phyloP scores from a whole-genome alignment of 1,140 invertebrate species.

The Dufourea novaeangliae region DNA sequence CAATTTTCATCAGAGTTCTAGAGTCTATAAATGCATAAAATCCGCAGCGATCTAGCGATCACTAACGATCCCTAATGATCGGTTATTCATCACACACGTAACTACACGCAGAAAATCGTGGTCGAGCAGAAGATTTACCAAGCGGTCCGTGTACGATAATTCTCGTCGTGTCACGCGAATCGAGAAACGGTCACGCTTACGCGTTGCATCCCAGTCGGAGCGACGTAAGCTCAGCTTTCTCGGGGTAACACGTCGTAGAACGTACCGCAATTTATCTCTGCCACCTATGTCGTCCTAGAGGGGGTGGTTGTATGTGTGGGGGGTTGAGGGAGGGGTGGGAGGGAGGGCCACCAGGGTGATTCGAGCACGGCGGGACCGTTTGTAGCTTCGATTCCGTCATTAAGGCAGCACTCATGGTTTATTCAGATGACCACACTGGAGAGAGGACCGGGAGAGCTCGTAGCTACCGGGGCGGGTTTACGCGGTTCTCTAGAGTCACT shows the following conservation, averaged over 20 bases:
- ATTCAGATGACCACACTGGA: constrained; percentile 72
- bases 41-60: neutral
- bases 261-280: constrained; percentile 58
- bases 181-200: constrained; percentile 34
- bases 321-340: too few species aligned
- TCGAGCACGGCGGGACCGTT: constrained; percentile 51
- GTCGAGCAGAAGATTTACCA: neutral
- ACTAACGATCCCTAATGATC: constrained; percentile 23
- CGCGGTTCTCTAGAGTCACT: constrained; percentile 74
- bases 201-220: neutral
- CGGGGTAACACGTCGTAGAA: constrained; percentile 40
- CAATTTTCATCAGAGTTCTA: too few species aligned
- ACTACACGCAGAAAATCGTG: constrained; percentile 20
- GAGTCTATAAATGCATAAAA: too few species aligned
- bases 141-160: constrained; percentile 5
- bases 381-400: constrained; percentile 71
- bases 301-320: too few species aligned
- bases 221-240: constrained; percentile 37
- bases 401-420: constrained; percentile 74
- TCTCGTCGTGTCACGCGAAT: constrained; percentile 27
- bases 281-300: constrained; percentile 43
- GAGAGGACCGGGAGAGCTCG: constrained; percentile 38
- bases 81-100: constrained; percentile 16
- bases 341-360: too few species aligned
- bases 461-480: constrained; percentile 37